Evolutionary conservation across 2,888 invertebrate species (phyloP), one percentile per base, ranked within the genome.

Genomic region (Chrysodeixis includens): DNA sequence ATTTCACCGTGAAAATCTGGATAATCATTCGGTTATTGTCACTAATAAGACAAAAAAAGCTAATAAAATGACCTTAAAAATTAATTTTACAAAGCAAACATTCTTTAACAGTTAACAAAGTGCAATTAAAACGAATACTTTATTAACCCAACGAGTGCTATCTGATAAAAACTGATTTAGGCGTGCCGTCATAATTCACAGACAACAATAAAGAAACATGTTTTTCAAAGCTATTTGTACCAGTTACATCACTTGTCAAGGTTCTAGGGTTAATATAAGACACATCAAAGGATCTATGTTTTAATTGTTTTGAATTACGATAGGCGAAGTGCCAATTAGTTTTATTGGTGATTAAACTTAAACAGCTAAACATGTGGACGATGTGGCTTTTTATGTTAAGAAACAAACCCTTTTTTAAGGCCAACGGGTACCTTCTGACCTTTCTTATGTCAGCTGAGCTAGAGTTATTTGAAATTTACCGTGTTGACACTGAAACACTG

Each of bases 241-340:
- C n/a, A 6, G n/a, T 71, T 66, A 62, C 26, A 12, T 16, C 44
- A 63, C 53, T 46, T 67, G 53, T 68, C 71, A 71, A 74, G 76
- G 74, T 49, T 30, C 6, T 16, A 49, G 52, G 62, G 70, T 74
- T 59, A 59, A 26, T 51, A 30, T 46, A 44, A 59, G 69, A 72
- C n/a, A 52, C 26, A 32, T 26, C 26, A 71, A 74, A 74, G 56
- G 49, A 7, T n/a, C 52, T 10, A 14, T 18, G 18, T 16, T 49
- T 61, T 20, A 71, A 74, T 75, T 61, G 58, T 44, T 67, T 75
- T 71, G 67, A 74, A 61, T 49, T 59, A 57, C 46, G 30, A 9
- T 20, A 18, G 20, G 49, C 1, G 5, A 32, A 40, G 58, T 46
- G 69, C 49, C 61, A 66, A 32, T 9, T 52, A 16, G 32, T 72